Evolutionary conservation across 2,797 vertebrate genomes (phyloP), one percentile per base, ranked within the genome.

Genomic region (Bucorvus abyssinicus): DNA sequence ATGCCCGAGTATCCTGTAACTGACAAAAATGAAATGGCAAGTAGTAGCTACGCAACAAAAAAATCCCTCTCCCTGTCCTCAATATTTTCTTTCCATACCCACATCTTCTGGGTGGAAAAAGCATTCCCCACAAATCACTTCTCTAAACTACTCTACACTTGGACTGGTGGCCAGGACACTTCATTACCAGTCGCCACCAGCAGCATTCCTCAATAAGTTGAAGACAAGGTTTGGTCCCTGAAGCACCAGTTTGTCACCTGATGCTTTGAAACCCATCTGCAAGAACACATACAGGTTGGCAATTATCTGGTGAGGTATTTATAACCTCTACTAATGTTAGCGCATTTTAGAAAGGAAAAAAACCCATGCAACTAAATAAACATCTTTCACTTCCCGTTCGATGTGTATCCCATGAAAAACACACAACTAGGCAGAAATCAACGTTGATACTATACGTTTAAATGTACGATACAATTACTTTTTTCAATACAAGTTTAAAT

Each of bases 1-100:
- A 30, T 11, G 53, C 4, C 0, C 0, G 53, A 63, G 7, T 52
- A 59, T 19, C 6, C 14, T 8, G 0, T 3, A 87, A 32, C 6
- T 8, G 21, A 79, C 11, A 21, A 88, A 88, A 90, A 77, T 2
- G 21, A 77, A 83, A 47, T 0, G 45, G 19, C 47, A 60, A 52
- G 6, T 6, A 85, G 38, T 2, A 42, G 30, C 61, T 52, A n/a
- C 9, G 27, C 32, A 16, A 30, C 5, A 30, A 55, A 61, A 29
- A 12, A 34, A 34, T 1, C 2, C 55, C 27, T 44, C 7, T 64
- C 53, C 14, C 4, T 2, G 1, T 38, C 30, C 20, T 38, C 21
- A 19, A 1, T 19, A 26, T 61, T 88, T 90, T 34, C 29, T 30
- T 69, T 50, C 44, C 47, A 27, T 2, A 50, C 44, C 24, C 24